Evolutionary conservation across 2,888 invertebrate genomes (phyloP).

Genomic region (Biston betularia): DNA sequence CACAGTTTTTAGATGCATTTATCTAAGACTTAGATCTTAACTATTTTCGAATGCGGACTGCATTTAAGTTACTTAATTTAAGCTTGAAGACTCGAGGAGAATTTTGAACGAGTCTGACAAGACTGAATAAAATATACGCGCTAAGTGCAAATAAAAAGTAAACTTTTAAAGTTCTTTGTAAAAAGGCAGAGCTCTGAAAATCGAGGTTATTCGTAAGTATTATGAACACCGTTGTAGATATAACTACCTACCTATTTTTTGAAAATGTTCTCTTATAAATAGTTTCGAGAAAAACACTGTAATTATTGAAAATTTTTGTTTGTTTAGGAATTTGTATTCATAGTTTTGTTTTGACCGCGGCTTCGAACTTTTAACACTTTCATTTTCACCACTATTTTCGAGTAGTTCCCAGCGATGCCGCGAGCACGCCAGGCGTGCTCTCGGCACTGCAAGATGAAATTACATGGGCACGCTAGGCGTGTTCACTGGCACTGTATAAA

Average conservation of each 20-base stretch:
- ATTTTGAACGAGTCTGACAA: conserved; percentile 11
- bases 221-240: background rate
- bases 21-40: background rate
- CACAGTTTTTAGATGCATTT: conserved; percentile 2
- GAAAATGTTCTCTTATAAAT: too few species aligned
- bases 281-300: too few species aligned
- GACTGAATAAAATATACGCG: conserved; percentile 18
- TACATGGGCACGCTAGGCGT: too few species aligned
- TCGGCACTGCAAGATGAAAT: too few species aligned
- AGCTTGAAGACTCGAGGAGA: conserved; percentile 14
- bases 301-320: too few species aligned
- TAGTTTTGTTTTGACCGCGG: too few species aligned
- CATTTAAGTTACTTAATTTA: conserved; percentile 18
- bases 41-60: conserved; percentile 8
- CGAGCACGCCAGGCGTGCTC: too few species aligned
- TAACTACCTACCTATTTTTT: background rate
- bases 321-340: too few species aligned
- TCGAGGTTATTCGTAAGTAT: background rate
- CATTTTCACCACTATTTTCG: too few species aligned
- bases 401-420: too few species aligned
- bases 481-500: too few species aligned
- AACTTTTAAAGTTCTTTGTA: conserved; percentile 16
- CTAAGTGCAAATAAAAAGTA: conserved; percentile 22
- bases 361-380: too few species aligned
- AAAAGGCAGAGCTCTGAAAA: conserved; percentile 6